Evolutionary conservation across 2,797 vertebrate species (phyloP).

Genomic region (Acanthiza pusilla): DNA sequence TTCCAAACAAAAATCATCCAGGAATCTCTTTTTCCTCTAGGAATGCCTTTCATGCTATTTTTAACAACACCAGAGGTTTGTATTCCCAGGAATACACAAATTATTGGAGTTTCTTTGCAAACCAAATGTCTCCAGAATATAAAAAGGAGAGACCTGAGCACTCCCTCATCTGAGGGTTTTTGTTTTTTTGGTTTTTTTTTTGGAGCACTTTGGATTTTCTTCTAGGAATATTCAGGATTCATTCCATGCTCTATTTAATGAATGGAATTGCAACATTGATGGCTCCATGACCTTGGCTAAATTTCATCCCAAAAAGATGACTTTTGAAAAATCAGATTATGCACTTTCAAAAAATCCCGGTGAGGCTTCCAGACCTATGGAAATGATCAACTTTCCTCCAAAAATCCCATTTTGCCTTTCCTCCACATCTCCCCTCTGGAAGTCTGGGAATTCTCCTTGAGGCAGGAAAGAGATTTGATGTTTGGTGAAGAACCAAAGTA

Average conservation of each 20-base stretch:
- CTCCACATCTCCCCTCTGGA: neutral
- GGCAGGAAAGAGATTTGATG: neutral
- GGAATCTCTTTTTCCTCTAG: neutral
- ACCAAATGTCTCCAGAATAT: neutral
- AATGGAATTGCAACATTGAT: neutral
- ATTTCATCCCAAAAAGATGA: neutral
- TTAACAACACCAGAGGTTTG: slow-evolving; percentile 31
- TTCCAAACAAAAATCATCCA: neutral
- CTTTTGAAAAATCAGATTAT: neutral
- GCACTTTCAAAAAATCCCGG: neutral
- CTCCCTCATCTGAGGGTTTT: neutral
- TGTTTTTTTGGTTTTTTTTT: neutral
- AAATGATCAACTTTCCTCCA: neutral
- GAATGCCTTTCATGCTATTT: slow-evolving; percentile 25
- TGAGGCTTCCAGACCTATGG: neutral
- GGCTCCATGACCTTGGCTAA: neutral
- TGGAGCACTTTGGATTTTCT: neutral
- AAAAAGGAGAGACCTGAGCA: neutral
- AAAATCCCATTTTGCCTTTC: neutral
- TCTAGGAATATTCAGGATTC: neutral
- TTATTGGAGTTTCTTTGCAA: neutral
- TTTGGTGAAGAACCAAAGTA: neutral
- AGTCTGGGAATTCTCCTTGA: neutral
- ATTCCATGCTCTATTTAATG: neutral
- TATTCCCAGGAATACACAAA: slow-evolving; percentile 12